Conservation (phyloP, 2,888 invertebrate genomes). For the Mesochorus sp. region DNA sequence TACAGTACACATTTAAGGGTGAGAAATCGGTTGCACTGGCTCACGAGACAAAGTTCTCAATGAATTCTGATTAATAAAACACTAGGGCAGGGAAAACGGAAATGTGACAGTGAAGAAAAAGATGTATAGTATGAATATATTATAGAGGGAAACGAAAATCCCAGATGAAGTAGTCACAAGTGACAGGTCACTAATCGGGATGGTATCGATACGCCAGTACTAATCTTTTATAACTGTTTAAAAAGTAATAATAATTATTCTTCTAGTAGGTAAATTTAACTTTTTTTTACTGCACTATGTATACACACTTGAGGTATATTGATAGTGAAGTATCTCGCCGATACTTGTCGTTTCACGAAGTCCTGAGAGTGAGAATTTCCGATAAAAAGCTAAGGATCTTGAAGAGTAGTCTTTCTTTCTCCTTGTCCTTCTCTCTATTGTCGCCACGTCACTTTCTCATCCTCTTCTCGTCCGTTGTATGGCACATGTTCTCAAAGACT, state of each 20-base stretch:
- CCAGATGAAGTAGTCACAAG: conserved; percentile 68
- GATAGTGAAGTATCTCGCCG: conserved; percentile 67
- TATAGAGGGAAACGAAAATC: conserved; percentile 15
- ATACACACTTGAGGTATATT: neutral
- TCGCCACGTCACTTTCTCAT: conserved; percentile 17
- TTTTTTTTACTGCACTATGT: too few relatives aligned
- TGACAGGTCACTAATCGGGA: conserved; percentile 70
- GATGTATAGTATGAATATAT: conserved; percentile 15
- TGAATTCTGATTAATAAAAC: conserved; percentile 78
- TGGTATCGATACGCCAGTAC: too few relatives aligned
- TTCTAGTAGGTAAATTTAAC: too few relatives aligned
- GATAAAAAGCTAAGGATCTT: conserved; percentile 34
- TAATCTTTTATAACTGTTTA: too few relatives aligned
- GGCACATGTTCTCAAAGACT: neutral
- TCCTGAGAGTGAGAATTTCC: neutral
- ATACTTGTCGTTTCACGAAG: conserved; percentile 16
- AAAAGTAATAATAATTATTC: neutral
- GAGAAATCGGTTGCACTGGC: conserved; percentile 58
- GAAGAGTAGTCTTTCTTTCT: conserved; percentile 1
- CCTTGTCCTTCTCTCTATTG: conserved; percentile 7
- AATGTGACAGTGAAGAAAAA: conserved; percentile 34
- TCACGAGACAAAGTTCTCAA: conserved; percentile 65
- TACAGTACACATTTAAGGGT: too few relatives aligned
- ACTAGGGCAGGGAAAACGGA: conserved; percentile 56
- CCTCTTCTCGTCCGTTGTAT: neutral